These are phyloP conservation scores for Moxostoma hubbsi DNA, from an alignment of 2,797 vertebrate genomes.

Conservation along the genomic window DNA sequence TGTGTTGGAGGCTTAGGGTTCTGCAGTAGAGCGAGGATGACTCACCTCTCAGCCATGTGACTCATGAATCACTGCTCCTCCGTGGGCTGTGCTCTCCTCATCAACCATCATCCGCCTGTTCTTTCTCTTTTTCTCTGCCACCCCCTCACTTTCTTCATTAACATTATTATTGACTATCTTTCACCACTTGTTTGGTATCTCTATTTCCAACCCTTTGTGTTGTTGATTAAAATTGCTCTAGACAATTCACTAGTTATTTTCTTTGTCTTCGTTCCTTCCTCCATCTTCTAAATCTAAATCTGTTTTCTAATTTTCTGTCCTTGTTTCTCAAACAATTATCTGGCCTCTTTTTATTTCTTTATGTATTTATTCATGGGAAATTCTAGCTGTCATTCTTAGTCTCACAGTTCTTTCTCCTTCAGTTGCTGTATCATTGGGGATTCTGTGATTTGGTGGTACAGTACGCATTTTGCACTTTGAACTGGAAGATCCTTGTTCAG, in stretches of 20 bases:
- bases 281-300: not conserved
- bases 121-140: conserved; percentile 32
- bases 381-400: conserved; percentile 8
- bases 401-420: not conserved
- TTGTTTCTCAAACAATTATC: not conserved
- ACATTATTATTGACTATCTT: conserved; percentile 36
- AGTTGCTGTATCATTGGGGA: not conserved
- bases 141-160: conserved; percentile 33
- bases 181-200: conserved; percentile 32
- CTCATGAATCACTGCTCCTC: conserved; percentile 79
- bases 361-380: conserved; percentile 1
- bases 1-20: conserved; percentile 59
- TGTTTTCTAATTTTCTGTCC: not conserved
- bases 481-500: not conserved
- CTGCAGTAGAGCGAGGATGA: conserved; percentile 78
- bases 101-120: conserved; percentile 54
- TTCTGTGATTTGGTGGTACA: not conserved
- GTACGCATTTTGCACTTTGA: not conserved
- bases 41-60: conserved; percentile 77
- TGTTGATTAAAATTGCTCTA: conserved; percentile 37
- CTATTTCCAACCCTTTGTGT: conserved; percentile 11
- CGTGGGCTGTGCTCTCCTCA: conserved; percentile 65
- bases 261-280: not conserved
- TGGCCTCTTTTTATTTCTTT: not conserved
- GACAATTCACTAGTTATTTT: conserved; percentile 4